A percentile compares a stretch with the other conserved stretches of the same genome.
These are phyloP conservation scores for Chiloscyllium plagiosum DNA, from an alignment of 2,113 vertebrate genomes.

Conservation along the genomic window DNA sequence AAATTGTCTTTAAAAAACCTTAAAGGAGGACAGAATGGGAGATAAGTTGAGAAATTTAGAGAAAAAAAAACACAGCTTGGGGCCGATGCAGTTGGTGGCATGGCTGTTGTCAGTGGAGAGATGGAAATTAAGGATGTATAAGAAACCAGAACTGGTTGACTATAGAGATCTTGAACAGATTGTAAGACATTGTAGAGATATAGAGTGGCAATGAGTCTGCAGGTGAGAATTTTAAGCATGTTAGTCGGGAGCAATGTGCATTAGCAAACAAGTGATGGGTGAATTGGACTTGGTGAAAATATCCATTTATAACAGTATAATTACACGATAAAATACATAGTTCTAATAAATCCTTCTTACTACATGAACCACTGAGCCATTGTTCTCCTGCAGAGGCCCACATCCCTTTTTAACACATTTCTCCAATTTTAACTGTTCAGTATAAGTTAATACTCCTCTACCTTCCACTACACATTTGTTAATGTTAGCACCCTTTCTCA, in stretches of 20 bases:
- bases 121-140: neutral
- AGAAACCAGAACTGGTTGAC: neutral
- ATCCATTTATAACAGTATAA: neutral
- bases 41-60: neutral
- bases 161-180: neutral
- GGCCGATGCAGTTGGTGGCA: neutral
- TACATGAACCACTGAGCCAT: neutral
- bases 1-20: neutral
- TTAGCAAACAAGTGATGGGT: neutral
- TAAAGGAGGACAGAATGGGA: neutral
- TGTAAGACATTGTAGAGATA: neutral
- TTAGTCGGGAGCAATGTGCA: neutral
- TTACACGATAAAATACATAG: neutral
- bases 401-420: neutral
- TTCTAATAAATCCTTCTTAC: neutral
- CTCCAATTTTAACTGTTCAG: neutral
- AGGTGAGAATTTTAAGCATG: neutral
- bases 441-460: neutral
- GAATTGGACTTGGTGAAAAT: neutral
- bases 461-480: neutral
- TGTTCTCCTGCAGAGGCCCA: neutral
- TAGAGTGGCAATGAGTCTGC: neutral
- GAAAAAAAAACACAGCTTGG: neutral
- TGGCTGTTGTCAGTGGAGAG: neutral
- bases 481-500: neutral